Evolutionary conservation across 2,888 invertebrate species (phyloP).

Genomic region (Caenorhabditis sp.): DNA sequence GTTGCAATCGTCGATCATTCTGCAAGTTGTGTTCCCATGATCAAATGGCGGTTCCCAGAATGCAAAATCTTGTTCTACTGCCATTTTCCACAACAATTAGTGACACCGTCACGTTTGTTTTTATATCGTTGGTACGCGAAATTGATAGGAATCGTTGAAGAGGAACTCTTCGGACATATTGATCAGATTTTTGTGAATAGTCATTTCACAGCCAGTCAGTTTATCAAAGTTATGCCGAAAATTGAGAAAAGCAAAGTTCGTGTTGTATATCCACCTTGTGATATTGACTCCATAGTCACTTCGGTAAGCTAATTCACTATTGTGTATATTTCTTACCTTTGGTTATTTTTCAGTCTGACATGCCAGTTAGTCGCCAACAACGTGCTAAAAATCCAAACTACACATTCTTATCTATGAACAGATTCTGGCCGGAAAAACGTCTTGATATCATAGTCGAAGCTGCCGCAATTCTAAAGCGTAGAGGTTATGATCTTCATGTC

Average conservation of each 20-base stretch:
- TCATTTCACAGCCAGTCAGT: constrained; percentile 72
- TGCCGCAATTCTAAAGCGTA: constrained; percentile 62
- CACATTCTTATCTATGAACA: constrained; percentile 69
- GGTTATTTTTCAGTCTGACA: constrained; percentile 34
- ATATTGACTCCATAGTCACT: constrained; percentile 63
- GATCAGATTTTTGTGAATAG: constrained; percentile 74
- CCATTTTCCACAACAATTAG: constrained; percentile 70
- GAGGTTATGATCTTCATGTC: constrained; percentile 54
- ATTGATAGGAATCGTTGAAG: constrained; percentile 69
- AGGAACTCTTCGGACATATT: constrained; percentile 73
- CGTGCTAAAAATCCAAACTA: constrained; percentile 59
- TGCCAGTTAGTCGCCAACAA: constrained; percentile 50
- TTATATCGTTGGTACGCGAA: constrained; percentile 69
- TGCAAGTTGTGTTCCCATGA: constrained; percentile 69
- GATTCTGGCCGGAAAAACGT: constrained; percentile 71
- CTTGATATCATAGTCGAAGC: constrained; percentile 70
- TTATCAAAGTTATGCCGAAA: constrained; percentile 67
- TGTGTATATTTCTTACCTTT: neutral
- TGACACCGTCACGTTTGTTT: constrained; percentile 69
- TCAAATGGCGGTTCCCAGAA: constrained; percentile 69
- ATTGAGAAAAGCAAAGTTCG: constrained; percentile 60
- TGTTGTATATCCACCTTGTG: constrained; percentile 70
- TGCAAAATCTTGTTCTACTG: constrained; percentile 69
- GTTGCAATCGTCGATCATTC: constrained; percentile 68
- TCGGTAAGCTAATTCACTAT: neutral